Percentiles rank a stretch among this genome's conserved stretches.
phyloP scores from a whole-genome alignment of 2,888 invertebrate genomes.

The Apantesis nais region DNA sequence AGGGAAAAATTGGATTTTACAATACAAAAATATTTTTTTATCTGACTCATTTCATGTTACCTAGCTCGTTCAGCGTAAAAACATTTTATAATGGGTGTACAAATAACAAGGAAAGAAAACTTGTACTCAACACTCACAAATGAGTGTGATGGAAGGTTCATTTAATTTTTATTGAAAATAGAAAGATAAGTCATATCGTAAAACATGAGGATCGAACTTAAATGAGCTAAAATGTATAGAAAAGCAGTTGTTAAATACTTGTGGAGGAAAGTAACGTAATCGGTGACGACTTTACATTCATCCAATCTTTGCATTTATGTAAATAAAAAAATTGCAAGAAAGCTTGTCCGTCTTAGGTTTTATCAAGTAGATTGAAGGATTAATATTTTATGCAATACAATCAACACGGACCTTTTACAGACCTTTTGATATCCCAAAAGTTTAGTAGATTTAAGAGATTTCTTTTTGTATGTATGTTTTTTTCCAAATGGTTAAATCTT shows the following conservation, averaged over 20 bases:
- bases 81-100: not conserved
- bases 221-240: not conserved
- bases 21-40: no score
- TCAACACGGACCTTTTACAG: no score
- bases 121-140: not conserved
- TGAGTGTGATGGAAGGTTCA: not conserved
- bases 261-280: not conserved
- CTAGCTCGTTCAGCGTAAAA: not conserved
- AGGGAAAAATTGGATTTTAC: not conserved
- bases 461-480: no score
- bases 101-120: not conserved
- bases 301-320: not conserved
- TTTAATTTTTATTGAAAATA: not conserved
- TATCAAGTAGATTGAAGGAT: no score
- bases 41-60: not conserved
- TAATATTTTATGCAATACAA: not conserved
- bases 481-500: no score
- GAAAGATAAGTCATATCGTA: not conserved
- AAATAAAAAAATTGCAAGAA: not conserved
- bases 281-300: not conserved
- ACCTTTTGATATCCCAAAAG: no score
- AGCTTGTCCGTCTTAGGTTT: not conserved
- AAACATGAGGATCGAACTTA: not conserved
- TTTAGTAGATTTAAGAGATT: no score
- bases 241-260: not conserved